Conservation (phyloP, 2,113 vertebrate species). For the Nicator chloris region DNA sequence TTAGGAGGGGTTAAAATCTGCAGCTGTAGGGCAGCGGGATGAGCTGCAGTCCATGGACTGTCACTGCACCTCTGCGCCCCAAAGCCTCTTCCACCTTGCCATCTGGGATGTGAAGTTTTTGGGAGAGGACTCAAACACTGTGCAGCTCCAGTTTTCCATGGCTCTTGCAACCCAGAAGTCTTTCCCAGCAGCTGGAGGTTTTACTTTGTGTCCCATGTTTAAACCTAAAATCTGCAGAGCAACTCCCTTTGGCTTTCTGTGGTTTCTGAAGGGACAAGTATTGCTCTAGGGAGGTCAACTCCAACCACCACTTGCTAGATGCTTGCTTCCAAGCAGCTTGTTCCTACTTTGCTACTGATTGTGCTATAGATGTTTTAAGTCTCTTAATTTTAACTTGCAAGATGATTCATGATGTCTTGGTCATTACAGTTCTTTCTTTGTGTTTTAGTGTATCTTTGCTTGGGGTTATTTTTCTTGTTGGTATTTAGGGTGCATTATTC, state of each 20-base stretch:
- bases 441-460: not conserved
- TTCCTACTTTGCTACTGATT: not conserved
- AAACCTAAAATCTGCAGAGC: not conserved
- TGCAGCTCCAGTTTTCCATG: not conserved
- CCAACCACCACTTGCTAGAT: not conserved
- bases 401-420: not conserved
- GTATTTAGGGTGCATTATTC: not conserved
- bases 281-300: not conserved
- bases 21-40: not conserved
- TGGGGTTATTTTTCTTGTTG: not conserved
- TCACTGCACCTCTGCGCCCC: not conserved
- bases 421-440: not conserved
- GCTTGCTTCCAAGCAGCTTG: not conserved
- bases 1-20: not conserved
- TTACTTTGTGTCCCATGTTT: not conserved
- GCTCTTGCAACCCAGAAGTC: not conserved
- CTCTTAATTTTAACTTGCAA: not conserved
- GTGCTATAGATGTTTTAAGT: not conserved
- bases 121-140: not conserved
- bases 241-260: not conserved
- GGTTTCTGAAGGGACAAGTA: not conserved
- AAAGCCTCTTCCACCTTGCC: not conserved
- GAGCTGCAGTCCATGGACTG: not conserved
- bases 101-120: not conserved
- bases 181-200: not conserved